These are phyloP conservation scores for Xanthorhoe designata DNA, from an alignment of 2,888 invertebrate species.

Conservation along the genomic window DNA sequence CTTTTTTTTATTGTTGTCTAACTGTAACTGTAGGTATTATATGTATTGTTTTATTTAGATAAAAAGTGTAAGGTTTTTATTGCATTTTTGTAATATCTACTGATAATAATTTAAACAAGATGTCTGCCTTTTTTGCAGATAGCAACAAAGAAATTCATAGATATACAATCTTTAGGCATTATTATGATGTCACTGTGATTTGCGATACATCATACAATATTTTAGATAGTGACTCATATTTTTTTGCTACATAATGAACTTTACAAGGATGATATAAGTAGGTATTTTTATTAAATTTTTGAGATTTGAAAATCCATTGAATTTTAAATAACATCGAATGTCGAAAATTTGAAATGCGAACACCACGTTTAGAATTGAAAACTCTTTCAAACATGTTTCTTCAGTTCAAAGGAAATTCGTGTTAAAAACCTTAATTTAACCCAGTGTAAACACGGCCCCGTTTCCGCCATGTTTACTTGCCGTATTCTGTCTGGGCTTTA, in stretches of 20 bases:
- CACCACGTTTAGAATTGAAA: background rate
- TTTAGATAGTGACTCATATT: slow-evolving; percentile 19
- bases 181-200: slow-evolving; percentile 13
- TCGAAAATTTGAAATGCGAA: background rate
- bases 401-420: slow-evolving; percentile 22
- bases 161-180: slow-evolving; percentile 3
- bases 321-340: background rate
- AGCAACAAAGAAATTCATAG: background rate
- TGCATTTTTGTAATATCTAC: no score
- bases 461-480: slow-evolving; percentile 22
- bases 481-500: slow-evolving; percentile 9
- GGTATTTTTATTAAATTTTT: no score
- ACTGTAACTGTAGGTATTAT: no score
- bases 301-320: no score
- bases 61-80: no score
- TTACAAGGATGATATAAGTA: no score
- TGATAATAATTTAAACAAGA: background rate
- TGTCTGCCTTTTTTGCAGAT: background rate
- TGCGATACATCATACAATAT: slow-evolving; percentile 13
- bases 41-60: background rate
- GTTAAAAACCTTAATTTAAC: slow-evolving; percentile 24
- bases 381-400: background rate
- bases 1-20: no score
- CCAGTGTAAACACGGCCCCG: slow-evolving; percentile 22
- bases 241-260: background rate